These are phyloP conservation scores for Goniozus legneri DNA, from an alignment of 1,140 invertebrate genomes.

Conservation along the genomic window DNA sequence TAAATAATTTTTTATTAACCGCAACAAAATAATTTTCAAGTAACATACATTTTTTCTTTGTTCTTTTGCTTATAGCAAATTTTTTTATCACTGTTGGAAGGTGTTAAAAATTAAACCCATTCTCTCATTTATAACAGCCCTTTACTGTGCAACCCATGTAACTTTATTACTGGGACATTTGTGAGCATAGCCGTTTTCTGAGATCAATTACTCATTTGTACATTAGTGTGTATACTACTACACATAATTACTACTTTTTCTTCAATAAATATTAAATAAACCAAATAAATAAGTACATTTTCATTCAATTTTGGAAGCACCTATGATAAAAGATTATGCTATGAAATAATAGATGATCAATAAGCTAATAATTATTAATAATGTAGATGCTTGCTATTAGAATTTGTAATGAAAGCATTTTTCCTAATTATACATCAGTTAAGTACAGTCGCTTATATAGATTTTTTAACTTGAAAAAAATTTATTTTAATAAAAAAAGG, in stretches of 20 bases:
- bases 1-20: neutral
- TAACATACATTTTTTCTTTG: neutral
- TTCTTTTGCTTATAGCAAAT: neutral
- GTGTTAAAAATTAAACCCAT: no score
- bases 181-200: slow-evolving; percentile 21
- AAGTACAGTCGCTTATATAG: no score
- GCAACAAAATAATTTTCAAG: neutral
- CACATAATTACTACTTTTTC: neutral
- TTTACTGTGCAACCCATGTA: neutral
- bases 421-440: no score
- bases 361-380: no score
- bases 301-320: slow-evolving; percentile 15
- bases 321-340: slow-evolving; percentile 1
- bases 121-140: no score
- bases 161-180: slow-evolving; percentile 23
- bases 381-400: no score
- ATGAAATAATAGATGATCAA: neutral
- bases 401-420: no score
- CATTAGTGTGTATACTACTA: neutral
- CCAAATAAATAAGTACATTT: slow-evolving; percentile 10
- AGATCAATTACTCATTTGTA: slow-evolving; percentile 16
- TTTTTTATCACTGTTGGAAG: neutral
- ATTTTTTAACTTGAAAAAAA: no score
- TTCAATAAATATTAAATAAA: slow-evolving; percentile 13
- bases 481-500: no score